Base-by-base conservation (phyloP, 2,797 vertebrate species). In the Euphonia xanthogaster region DNA sequence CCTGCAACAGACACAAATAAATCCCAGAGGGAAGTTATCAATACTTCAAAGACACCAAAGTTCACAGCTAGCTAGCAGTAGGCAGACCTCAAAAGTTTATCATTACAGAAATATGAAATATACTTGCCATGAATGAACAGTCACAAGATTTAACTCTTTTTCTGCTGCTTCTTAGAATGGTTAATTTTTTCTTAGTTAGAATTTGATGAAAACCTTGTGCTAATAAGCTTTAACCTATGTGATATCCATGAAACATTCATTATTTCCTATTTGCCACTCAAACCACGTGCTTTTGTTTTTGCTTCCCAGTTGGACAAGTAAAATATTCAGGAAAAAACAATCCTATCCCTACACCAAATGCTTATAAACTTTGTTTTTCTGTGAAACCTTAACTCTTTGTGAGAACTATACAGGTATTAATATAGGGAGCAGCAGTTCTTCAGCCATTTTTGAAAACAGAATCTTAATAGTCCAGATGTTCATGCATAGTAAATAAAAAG, bases 401-500 rank as follows among this genome's bases (percentile, higher is more conserved):
- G 48, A 91, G 31, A 30, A 11, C 18, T 74, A 13, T 31, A 28
- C 40, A 94, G 92, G 75, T 93, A 90, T 81, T 84, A 73, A 45
- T 48, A 62, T 20, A 73, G 35, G n/a, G 51, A 88, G 77, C 7
- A 77, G 35, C 55, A 84, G 19, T 94, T 81, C 58, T 83, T 87
- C 89, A 91, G 37, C 40, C 27, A 20, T 76, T 93, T 86, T 53
- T 67, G 89, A 76, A 88, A 88, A 94, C 39, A 62, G 78, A 88
- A 60, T 88, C 62, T 84, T 90, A 90, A 94, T 88, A 73, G 87
- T 57, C 95, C 96, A 96, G 96, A 95, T 96, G 96, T 96, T 95
- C 96, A 95, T 94, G 95, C 90, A 94, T 93, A 95, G 93, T 95
- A 95, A 96, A 95, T 86, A 93, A 94, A 93, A 94, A 66, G 58